A percentile compares a stretch with the other conserved stretches of the same genome.
phyloP scores from a whole-genome alignment of 92 coral and sea anemone genomes.

The Pocillopora meandrina region DNA sequence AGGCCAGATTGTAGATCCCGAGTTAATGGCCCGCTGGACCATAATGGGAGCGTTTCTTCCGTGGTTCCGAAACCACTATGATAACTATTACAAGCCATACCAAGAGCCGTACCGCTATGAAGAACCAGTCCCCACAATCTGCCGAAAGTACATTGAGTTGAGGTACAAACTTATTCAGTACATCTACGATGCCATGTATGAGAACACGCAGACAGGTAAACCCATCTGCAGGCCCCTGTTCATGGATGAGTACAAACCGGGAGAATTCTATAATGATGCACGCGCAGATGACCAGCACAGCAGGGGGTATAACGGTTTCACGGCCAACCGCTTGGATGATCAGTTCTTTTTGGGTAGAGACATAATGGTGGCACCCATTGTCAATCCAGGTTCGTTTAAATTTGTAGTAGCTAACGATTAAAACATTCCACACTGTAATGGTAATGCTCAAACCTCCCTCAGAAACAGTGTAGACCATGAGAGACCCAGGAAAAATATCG shows the following conservation, averaged over 20 bases:
- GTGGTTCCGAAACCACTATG: constrained; percentile 85
- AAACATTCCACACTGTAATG: too few relatives aligned
- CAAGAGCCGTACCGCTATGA: constrained; percentile 73
- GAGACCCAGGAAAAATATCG: too few relatives aligned
- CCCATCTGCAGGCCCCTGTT: constrained; percentile 80
- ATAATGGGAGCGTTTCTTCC: constrained; percentile 82
- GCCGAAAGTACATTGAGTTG: constrained; percentile 86
- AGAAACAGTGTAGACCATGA: too few relatives aligned
- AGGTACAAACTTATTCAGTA: constrained; percentile 78
- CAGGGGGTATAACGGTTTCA: constrained; percentile 71
- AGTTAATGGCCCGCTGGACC: constrained; percentile 79
- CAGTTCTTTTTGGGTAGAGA: constrained; percentile 78
- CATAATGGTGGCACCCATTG: constrained; percentile 66
- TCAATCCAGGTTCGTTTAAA: constrained; percentile 60
- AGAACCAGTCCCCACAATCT: constrained; percentile 75
- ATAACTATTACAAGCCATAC: constrained; percentile 73
- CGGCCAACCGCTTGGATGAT: constrained; percentile 76
- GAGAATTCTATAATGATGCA: constrained; percentile 69
- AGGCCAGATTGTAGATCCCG: constrained; percentile 74
- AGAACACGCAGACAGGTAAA: constrained; percentile 69
- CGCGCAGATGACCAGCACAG: constrained; percentile 67
- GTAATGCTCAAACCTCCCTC: too few relatives aligned
- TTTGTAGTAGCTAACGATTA: too few relatives aligned
- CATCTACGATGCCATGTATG: constrained; percentile 84
- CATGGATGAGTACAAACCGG: constrained; percentile 76